Percentiles rank a stretch among this genome's conserved stretches.
Evolutionary conservation across 30 jellyfish, hydroid and myxozoan genomes (phyloP).

Genomic region (Rhopilema esculentum): DNA sequence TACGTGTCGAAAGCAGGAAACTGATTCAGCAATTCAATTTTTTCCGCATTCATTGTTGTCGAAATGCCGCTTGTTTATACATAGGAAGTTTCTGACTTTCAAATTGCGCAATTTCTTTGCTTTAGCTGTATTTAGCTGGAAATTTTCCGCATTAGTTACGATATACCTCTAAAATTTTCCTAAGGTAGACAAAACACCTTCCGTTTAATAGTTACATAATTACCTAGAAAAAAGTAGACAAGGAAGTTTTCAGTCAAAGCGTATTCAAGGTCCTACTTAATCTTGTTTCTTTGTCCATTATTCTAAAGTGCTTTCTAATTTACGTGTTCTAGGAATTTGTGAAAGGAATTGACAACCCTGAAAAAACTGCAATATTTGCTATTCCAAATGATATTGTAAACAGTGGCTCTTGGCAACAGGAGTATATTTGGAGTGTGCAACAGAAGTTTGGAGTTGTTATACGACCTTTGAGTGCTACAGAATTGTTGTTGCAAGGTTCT

Average conservation of each 20-base stretch:
- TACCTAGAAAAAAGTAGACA: no score
- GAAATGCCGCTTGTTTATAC: no score
- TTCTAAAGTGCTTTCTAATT: not conserved
- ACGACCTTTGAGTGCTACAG: not conserved
- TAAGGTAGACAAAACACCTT: no score
- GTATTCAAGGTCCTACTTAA: no score
- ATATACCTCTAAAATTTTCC: no score
- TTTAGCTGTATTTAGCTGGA: no score
- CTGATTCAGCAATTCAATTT: not conserved
- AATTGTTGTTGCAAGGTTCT: constrained; percentile 57
- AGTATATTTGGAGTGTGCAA: constrained; percentile 18
- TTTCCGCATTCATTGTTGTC: not conserved
- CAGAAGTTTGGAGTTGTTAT: constrained; percentile 29
- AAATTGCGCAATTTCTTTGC: no score
- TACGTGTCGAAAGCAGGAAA: not conserved
- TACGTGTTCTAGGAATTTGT: constrained; percentile 51
- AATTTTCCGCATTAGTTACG: no score
- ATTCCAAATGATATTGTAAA: constrained; percentile 26
- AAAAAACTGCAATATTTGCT: not conserved
- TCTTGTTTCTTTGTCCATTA: no score
- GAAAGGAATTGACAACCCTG: constrained; percentile 63
- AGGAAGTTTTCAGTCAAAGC: no score
- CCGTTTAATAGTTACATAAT: no score
- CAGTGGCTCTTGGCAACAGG: constrained; percentile 21
- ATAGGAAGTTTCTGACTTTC: no score